phyloP scores from a whole-genome alignment of 2,797 vertebrate species.

The Acrossocheilus wenchowensis region DNA sequence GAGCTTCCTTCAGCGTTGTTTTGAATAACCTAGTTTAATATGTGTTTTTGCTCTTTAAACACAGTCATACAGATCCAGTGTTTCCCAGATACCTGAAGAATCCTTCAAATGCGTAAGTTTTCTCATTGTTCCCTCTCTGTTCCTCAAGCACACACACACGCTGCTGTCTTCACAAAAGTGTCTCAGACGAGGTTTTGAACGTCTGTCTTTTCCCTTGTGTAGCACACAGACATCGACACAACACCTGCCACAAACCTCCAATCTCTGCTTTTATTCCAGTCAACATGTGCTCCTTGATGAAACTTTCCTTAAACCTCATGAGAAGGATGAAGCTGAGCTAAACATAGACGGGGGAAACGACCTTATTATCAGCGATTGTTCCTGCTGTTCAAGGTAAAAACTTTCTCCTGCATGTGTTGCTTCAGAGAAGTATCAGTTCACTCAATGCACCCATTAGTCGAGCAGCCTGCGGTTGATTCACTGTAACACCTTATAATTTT shows the following conservation, averaged over 20 bases:
- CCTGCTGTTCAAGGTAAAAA: constrained; percentile 7
- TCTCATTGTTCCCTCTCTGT: background rate
- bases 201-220: background rate
- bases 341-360: background rate
- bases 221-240: background rate
- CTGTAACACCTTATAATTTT: constrained; percentile 12
- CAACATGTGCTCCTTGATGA: constrained; percentile 7
- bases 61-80: background rate
- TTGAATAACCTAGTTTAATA: background rate
- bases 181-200: no score
- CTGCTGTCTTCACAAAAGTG: background rate
- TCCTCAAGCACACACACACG: background rate
- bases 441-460: background rate
- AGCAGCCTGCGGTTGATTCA: background rate
- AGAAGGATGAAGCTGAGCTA: background rate
- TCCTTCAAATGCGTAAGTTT: background rate
- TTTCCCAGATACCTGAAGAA: background rate
- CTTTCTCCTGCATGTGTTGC: background rate
- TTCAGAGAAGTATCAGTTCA: background rate
- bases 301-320: constrained; percentile 23
- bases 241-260: constrained; percentile 2
- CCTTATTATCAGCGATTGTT: constrained; percentile 29
- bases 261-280: constrained; percentile 15
- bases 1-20: background rate
- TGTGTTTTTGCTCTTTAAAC: constrained; percentile 7